Evolutionary conservation across 2,797 vertebrate genomes (phyloP).

Genomic region (Spondyliosoma cantharus): DNA sequence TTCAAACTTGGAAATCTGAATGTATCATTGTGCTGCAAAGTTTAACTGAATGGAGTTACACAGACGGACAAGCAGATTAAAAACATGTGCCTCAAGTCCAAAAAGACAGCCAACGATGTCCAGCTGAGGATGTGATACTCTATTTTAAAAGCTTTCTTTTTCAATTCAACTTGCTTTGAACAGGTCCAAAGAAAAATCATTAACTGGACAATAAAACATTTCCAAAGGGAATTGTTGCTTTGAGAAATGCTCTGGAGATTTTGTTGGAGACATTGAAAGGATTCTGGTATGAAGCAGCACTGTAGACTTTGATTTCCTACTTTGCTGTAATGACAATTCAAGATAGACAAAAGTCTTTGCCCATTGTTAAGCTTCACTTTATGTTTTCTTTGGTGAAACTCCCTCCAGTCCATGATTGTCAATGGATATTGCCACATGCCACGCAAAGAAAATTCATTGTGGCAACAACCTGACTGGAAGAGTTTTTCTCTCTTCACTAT

Average conservation of each 20-base stretch:
- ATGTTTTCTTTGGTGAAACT: constrained; percentile 15
- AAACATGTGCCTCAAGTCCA: constrained; percentile 67
- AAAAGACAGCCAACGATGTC: constrained; percentile 51
- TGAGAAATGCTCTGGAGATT: constrained; percentile 37
- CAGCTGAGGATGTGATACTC: constrained; percentile 49
- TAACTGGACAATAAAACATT: constrained; percentile 51
- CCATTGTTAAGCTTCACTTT: constrained; percentile 3
- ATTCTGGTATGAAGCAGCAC: constrained; percentile 22
- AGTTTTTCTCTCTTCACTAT: not conserved
- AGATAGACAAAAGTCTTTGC: constrained; percentile 24
- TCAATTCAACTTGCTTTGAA: constrained; percentile 30
- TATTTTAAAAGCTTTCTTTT: constrained; percentile 52
- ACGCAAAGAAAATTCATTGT: constrained; percentile 14
- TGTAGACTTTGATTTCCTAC: constrained; percentile 27
- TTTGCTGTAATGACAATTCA: constrained; percentile 46
- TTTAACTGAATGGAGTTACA: constrained; percentile 55
- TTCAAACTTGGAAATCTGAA: constrained; percentile 70
- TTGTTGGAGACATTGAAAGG: constrained; percentile 30
- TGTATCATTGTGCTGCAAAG: constrained; percentile 59
- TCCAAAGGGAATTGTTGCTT: constrained; percentile 28
- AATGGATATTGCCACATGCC: not conserved
- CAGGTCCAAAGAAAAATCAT: constrained; percentile 46
- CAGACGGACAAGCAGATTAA: constrained; percentile 63
- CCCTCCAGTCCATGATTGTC: not conserved
- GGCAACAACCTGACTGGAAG: not conserved